Base-by-base conservation (phyloP, 2,888 invertebrate species). In the Yponomeuta cagnagella region DNA sequence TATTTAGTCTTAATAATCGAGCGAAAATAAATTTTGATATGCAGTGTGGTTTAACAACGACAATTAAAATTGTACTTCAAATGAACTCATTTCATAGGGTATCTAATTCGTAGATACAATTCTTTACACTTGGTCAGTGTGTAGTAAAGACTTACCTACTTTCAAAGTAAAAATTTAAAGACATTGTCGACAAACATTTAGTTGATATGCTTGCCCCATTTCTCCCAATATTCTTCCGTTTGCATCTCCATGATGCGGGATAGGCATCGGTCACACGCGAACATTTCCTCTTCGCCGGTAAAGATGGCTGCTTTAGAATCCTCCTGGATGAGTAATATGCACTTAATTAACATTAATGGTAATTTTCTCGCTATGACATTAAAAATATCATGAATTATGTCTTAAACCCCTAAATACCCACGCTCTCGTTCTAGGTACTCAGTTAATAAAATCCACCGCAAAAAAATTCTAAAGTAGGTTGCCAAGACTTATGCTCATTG, bases 211-310 rank as follows among this genome's bases (percentile, higher is more conserved):
- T 88, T 94, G 69, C 95, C 94, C 96, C 96, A 96, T 79, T 94
- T 94, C 70, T 96, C 94, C 99, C 99, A 99, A 86, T 99, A 99
- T 75, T 96, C 96, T 71, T 95, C 94, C 0, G 97, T 97, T 88
- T 98, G 98, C 99, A 99, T 99, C 93, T 99, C 98, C 75, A 96
- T 95, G 58, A 99, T 93, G 74, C 99, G 93, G 0, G 99, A 99
- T 43, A 98, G 86, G 33, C 99, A 98, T 72, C 99, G 93, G 79
- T 98, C 98, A 82, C 97, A 98, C 0, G 99, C 99, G 88, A 99
- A 99, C 79, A 98, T 90, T 90, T 99, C 99, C 87, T 99, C 99
- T 85, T 98, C 98, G 0, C 99, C 99, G 0, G 98, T 98, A 80
- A 99, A 99, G 76, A 99, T 96, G 79, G 96, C 98, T 4, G 98